Conservation (phyloP, 53 echinoderm and acorn worm genomes). For the Henricia sp. region DNA sequence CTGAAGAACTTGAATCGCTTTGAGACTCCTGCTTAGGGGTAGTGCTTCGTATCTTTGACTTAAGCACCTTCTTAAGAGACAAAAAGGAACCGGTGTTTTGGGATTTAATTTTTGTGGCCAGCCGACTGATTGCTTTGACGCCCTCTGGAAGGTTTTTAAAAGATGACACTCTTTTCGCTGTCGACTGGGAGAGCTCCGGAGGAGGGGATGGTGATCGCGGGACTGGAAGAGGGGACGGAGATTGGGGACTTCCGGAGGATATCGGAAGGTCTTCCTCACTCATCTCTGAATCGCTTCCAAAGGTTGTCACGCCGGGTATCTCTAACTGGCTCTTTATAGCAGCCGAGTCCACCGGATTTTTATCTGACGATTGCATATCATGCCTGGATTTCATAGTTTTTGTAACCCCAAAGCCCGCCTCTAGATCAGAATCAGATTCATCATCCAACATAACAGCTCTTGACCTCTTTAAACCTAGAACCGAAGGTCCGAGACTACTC, state of each 20-base stretch:
- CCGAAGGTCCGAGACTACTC: neutral
- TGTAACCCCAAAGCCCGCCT: neutral
- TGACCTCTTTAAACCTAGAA: neutral
- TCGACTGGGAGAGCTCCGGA: constrained; percentile 67
- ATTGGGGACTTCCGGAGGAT: constrained; percentile 6
- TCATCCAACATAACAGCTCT: constrained; percentile 45
- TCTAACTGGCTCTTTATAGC: too few relatives aligned
- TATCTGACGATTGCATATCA: neutral
- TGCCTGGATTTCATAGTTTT: neutral
- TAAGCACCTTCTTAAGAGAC: neutral
- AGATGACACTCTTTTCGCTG: constrained; percentile 43
- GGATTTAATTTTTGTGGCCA: constrained; percentile 58
- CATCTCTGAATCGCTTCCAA: constrained; percentile 52
- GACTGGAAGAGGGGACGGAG: constrained; percentile 34
- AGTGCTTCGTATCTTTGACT: neutral
- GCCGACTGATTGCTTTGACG: constrained; percentile 57
- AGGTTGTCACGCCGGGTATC: constrained; percentile 53
- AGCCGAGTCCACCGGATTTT: too few relatives aligned
- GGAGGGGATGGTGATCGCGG: constrained; percentile 90
- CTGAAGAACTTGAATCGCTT: constrained; percentile 20
- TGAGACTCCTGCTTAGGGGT: neutral
- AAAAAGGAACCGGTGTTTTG: neutral
- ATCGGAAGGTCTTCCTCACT: constrained; percentile 11
- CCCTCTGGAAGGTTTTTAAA: constrained; percentile 55
- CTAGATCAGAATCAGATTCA: constrained; percentile 44